These are phyloP conservation scores for Neomorphus geoffroyi DNA, from an alignment of 2,797 vertebrate genomes.

Conservation along the genomic window DNA sequence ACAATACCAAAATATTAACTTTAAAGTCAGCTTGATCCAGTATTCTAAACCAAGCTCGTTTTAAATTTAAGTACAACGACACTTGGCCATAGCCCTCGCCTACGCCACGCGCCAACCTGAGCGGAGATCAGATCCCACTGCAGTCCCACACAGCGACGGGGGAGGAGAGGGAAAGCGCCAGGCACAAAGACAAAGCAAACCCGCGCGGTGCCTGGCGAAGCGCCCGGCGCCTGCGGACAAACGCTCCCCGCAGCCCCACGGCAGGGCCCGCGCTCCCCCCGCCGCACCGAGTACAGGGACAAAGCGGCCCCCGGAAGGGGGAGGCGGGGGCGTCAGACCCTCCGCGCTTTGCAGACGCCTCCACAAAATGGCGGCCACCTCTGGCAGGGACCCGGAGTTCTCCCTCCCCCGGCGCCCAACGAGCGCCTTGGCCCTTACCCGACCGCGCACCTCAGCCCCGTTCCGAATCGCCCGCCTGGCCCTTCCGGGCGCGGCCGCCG, in stretches of 20 bases:
- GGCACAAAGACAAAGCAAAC: neutral
- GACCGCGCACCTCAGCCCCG: neutral
- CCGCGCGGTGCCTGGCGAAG: neutral
- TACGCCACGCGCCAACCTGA: neutral
- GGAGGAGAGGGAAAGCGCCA: too few relatives aligned
- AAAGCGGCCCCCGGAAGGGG: fast-evolving
- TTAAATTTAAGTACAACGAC: fast-evolving
- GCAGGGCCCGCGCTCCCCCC: neutral
- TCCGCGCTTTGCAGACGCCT: neutral
- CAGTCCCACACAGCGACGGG: neutral
- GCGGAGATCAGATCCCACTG: neutral
- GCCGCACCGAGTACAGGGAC: neutral
- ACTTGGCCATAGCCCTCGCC: fast-evolving
- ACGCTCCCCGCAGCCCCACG: neutral
- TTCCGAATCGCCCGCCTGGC: fast-evolving
- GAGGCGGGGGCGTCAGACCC: neutral
- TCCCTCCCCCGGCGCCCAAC: neutral
- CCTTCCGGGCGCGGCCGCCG: neutral
- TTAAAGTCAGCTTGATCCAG: fast-evolving
- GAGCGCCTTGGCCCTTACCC: neutral
- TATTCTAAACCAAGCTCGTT: neutral
- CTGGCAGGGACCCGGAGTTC: neutral
- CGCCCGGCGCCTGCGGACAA: neutral
- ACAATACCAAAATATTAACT: neutral
- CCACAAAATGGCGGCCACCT: constrained; percentile 60